Evolutionary conservation across 1,140 invertebrate species (phyloP).

Genomic region (Euschistus heros): DNA sequence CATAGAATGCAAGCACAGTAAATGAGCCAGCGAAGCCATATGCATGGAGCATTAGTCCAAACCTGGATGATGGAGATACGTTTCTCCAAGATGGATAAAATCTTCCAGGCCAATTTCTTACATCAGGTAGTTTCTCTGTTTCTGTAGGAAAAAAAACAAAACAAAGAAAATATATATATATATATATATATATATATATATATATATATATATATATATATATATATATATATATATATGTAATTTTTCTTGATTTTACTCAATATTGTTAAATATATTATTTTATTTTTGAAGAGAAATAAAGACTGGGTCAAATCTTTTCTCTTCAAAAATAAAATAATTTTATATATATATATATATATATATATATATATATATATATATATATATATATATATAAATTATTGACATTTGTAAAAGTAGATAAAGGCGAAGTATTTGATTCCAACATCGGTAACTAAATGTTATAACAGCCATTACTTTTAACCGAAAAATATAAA

Average conservation of each 20-base stretch:
- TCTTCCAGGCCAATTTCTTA: constrained; percentile 2
- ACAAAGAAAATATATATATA: neutral
- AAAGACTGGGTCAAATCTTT: too few relatives aligned
- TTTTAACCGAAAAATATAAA: too few relatives aligned
- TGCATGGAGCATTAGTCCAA: constrained; percentile 46
- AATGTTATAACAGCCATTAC: too few relatives aligned
- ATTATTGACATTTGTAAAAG: too few relatives aligned
- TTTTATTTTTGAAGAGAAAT: too few relatives aligned
- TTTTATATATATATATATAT: neutral
- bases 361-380: constrained; percentile 1
- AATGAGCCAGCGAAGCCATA: constrained; percentile 50
- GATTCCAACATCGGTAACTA: too few relatives aligned
- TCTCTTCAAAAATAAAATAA: neutral
- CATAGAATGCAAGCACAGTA: constrained; percentile 48
- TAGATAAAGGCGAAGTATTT: too few relatives aligned
- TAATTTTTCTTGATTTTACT: too few relatives aligned
- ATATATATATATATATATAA: neutral
- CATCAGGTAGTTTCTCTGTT: neutral
- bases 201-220: neutral
- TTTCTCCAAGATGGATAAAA: constrained; percentile 29
- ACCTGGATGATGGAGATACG: constrained; percentile 38
- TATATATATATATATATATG: neutral
- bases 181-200: neutral
- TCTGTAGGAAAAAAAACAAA: neutral
- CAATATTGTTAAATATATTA: too few relatives aligned